Percentiles rank a stretch among this genome's conserved stretches.
Evolutionary conservation across 2,888 invertebrate species (phyloP).

Genomic region (Adelognathus sp.): DNA sequence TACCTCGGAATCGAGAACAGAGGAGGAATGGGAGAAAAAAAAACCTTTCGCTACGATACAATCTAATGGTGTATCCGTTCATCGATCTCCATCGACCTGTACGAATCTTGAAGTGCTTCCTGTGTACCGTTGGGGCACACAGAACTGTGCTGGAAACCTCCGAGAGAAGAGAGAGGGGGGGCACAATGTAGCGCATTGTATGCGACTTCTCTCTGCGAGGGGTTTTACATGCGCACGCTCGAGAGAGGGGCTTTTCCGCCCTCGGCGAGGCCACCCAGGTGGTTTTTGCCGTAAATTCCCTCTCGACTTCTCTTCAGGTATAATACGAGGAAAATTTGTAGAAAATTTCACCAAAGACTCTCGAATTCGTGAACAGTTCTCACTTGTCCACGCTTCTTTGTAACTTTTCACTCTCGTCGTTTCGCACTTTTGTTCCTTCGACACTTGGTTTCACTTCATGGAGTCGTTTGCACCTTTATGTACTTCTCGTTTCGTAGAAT

Average conservation of each 20-base stretch:
- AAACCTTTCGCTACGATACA: conserved; percentile 4
- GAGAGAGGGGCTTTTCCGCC: conserved; percentile 43
- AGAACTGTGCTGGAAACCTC: conserved; percentile 9
- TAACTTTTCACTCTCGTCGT: background rate
- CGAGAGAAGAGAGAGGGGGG: background rate
- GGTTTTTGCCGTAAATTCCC: conserved; percentile 18
- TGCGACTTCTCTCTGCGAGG: conserved; percentile 17
- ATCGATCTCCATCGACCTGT: conserved; percentile 57
- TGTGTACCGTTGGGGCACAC: conserved; percentile 38
- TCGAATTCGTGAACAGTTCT: background rate
- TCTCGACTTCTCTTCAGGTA: background rate
- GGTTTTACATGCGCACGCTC: conserved; percentile 37
- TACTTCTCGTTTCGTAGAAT: conserved; percentile 20
- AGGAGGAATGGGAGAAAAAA: background rate
- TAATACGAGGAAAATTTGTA: conserved; percentile 5
- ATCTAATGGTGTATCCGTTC: conserved; percentile 53
- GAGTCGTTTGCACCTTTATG: conserved; percentile 2
- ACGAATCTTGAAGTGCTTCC: conserved; percentile 56
- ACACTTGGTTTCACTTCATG: background rate
- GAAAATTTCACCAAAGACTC: background rate
- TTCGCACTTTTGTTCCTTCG: background rate
- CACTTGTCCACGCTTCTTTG: background rate
- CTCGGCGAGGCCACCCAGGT: conserved; percentile 56
- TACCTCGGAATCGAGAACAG: background rate
- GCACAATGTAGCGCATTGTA: conserved; percentile 52